A percentile compares a stretch with the other conserved stretches of the same genome.
These are phyloP conservation scores for Amblyornis subalaris DNA, from an alignment of 2,113 vertebrate genomes.

Conservation along the genomic window DNA sequence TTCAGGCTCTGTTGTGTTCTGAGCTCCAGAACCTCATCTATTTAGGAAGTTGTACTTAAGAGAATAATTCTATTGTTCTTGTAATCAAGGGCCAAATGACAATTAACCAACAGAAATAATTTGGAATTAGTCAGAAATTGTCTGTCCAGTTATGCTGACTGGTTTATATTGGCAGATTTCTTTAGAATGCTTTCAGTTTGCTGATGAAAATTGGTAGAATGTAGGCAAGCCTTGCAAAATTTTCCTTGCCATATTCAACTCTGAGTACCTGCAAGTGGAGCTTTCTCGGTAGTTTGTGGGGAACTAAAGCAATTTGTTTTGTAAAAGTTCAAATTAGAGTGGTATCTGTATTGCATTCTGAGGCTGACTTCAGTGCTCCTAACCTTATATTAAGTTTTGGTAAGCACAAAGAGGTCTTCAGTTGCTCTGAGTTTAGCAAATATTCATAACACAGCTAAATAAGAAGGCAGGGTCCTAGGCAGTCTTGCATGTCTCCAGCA, in stretches of 20 bases:
- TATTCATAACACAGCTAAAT: background rate
- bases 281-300: background rate
- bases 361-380: background rate
- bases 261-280: background rate
- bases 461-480: background rate
- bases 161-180: background rate
- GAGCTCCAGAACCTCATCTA: background rate
- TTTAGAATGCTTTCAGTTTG: background rate
- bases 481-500: background rate
- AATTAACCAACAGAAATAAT: background rate
- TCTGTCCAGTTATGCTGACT: background rate
- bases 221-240: background rate
- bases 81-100: background rate
- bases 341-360: background rate
- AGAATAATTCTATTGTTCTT: background rate
- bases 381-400: background rate
- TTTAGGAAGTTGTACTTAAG: background rate
- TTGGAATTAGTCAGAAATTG: background rate
- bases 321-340: background rate
- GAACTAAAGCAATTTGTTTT: background rate
- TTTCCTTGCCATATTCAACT: background rate
- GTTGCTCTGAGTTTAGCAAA: background rate
- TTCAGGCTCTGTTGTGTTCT: background rate
- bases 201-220: background rate
- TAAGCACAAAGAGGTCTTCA: background rate